A percentile compares a stretch with the other conserved stretches of the same genome.
Evolutionary conservation across 2,113 vertebrate genomes (phyloP).

Genomic region (Toxotes chatareus): DNA sequence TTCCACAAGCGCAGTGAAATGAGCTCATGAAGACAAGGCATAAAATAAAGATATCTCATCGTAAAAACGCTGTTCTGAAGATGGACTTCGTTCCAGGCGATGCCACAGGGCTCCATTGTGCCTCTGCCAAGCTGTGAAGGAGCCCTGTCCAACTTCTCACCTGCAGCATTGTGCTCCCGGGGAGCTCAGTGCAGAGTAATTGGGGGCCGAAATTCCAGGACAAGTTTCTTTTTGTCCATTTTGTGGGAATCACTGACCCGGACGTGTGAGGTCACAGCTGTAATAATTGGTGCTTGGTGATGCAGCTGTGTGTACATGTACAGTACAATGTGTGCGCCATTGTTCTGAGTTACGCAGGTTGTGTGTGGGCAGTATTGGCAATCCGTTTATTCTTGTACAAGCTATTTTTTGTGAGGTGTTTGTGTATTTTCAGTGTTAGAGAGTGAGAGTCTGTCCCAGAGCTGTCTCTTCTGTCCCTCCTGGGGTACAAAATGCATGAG

Average conservation of each 20-base stretch:
- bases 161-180: constrained; percentile 74
- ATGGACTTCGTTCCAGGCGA: constrained; percentile 24
- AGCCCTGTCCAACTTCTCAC: constrained; percentile 78
- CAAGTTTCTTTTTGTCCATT: constrained; percentile 77
- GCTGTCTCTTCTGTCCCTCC: neutral
- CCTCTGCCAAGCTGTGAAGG: constrained; percentile 59
- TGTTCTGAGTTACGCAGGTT: constrained; percentile 2
- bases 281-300: constrained; percentile 72
- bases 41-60: neutral
- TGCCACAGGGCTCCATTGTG: constrained; percentile 74
- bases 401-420: neutral
- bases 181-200: constrained; percentile 70
- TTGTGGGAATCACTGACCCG: constrained; percentile 79
- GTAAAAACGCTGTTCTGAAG: constrained; percentile 7
- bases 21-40: no score
- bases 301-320: constrained; percentile 72
- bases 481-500: constrained; percentile 15
- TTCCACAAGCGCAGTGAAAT: neutral
- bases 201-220: constrained; percentile 77
- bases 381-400: neutral
- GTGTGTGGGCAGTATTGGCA: constrained; percentile 1
- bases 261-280: constrained; percentile 79
- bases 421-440: neutral
- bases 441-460: neutral
- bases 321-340: constrained; percentile 33